phyloP scores from a whole-genome alignment of 2,888 invertebrate genomes.

The Sinopyrophorus schimmeli region DNA sequence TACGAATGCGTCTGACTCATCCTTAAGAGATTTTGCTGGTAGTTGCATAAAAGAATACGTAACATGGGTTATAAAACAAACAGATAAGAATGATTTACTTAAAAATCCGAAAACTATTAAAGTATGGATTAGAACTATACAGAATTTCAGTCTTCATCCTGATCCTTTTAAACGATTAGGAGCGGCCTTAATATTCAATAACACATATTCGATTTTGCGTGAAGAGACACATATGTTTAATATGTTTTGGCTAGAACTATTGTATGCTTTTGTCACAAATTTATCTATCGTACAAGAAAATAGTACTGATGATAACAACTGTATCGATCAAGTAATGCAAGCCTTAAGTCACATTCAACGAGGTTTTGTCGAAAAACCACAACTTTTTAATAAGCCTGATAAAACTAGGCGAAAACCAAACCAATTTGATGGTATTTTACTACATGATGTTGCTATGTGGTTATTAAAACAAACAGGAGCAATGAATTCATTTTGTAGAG shows the following conservation, averaged over 20 bases:
- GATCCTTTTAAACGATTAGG: conserved; percentile 68
- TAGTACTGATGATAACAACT: conserved; percentile 48
- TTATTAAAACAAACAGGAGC: conserved; percentile 57
- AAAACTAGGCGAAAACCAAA: conserved; percentile 51
- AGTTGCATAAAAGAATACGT: conserved; percentile 67
- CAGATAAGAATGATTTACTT: conserved; percentile 46
- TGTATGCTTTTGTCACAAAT: conserved; percentile 65
- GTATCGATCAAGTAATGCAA: conserved; percentile 56
- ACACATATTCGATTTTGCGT: conserved; percentile 63
- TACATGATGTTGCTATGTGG: conserved; percentile 56
- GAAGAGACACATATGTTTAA: conserved; percentile 64
- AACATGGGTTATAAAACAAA: conserved; percentile 67
- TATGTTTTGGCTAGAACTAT: conserved; percentile 65
- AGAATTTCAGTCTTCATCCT: conserved; percentile 56
- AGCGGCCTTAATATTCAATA: conserved; percentile 72
- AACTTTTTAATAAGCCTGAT: conserved; percentile 55
- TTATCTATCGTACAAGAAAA: conserved; percentile 55
- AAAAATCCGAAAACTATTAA: conserved; percentile 55
- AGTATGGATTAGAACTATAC: conserved; percentile 62
- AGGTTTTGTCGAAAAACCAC: conserved; percentile 59
- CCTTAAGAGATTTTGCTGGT: conserved; percentile 66
- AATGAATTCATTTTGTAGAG: conserved; percentile 54
- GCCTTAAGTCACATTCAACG: conserved; percentile 64
- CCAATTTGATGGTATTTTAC: conserved; percentile 50
- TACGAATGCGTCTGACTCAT: conserved; percentile 62